These are phyloP conservation scores for Galeopterus variegatus DNA, from an alignment of 2,113 vertebrate genomes.

Conservation along the genomic window DNA sequence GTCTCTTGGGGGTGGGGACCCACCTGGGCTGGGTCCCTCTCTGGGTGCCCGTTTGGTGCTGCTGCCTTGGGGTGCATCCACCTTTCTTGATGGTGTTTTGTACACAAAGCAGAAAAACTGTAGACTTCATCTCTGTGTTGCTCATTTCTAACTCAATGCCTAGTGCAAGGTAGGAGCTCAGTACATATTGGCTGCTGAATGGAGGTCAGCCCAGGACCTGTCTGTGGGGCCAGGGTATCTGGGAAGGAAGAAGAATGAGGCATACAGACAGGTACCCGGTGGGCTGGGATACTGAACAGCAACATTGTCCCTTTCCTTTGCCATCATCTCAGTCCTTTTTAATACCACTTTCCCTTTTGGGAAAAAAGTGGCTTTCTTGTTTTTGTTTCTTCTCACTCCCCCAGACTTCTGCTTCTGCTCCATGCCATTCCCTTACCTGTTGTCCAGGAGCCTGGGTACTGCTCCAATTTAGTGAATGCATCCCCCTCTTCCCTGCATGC, in stretches of 20 bases:
- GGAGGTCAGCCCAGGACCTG: background rate
- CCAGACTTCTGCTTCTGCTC: background rate
- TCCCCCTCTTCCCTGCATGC: background rate
- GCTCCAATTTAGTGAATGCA: background rate
- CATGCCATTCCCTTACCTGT: background rate
- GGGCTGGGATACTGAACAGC: background rate
- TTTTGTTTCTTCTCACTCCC: background rate
- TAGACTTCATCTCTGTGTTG: background rate
- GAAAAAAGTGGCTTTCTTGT: background rate
- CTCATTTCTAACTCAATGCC: background rate
- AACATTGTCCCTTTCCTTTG: background rate
- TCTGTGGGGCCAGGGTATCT: background rate
- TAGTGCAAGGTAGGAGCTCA: background rate
- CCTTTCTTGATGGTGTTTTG: background rate
- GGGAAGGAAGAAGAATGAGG: background rate
- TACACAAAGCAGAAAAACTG: background rate
- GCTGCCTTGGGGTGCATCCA: too few species aligned
- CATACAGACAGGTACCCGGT: background rate
- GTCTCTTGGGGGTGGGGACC: too few species aligned
- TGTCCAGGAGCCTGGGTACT: background rate
- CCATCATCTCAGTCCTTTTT: background rate
- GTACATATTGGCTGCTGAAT: background rate
- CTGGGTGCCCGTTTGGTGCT: too few species aligned
- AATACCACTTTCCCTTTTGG: background rate
- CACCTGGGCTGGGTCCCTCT: too few species aligned